Percentiles rank a stretch among this genome's conserved stretches.
These are phyloP conservation scores for Chionodraco myersi DNA, from an alignment of 2,113 vertebrate genomes.

Conservation along the genomic window DNA sequence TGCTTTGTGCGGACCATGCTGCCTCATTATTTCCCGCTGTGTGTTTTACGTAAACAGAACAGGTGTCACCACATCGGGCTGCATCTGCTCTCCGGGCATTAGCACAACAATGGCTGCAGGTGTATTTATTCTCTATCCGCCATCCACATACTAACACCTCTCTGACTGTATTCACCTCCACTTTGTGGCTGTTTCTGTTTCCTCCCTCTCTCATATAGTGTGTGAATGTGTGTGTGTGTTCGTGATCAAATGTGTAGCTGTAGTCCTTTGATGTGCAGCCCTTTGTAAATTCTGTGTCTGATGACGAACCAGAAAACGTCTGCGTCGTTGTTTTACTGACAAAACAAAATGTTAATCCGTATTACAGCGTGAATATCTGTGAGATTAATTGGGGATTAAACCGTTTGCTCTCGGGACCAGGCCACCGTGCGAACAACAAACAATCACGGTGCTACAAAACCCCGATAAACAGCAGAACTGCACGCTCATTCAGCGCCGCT, in stretches of 20 bases:
- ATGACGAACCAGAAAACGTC: slow-evolving; percentile 57
- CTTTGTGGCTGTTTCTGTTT: slow-evolving; percentile 8
- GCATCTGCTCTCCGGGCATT: slow-evolving; percentile 48
- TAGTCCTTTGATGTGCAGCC: slow-evolving; percentile 63
- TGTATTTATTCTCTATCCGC: slow-evolving; percentile 67
- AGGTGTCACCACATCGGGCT: slow-evolving; percentile 51
- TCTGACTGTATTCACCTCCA: slow-evolving; percentile 45
- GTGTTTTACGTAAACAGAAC: slow-evolving; percentile 17
- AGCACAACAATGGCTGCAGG: slow-evolving; percentile 76
- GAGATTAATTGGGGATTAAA: slow-evolving; percentile 75
- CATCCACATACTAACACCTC: slow-evolving; percentile 66
- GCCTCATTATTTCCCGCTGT: slow-evolving; percentile 48
- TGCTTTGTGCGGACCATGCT: slow-evolving; percentile 22
- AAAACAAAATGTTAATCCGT: slow-evolving; percentile 78
- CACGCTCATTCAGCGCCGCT: no score
- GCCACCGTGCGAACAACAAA: slow-evolving; percentile 55
- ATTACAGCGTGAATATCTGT: slow-evolving; percentile 62
- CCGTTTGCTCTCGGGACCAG: slow-evolving; percentile 55
- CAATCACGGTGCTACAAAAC: slow-evolving; percentile 44
- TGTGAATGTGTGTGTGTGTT: background rate
- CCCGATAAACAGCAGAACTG: slow-evolving; percentile 53
- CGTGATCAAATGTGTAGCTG: slow-evolving; percentile 27
- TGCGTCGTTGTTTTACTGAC: slow-evolving; percentile 64
- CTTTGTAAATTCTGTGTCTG: slow-evolving; percentile 70
- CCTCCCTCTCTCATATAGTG: background rate